These are phyloP conservation scores for Xenopus borealis DNA, from an alignment of 2,113 vertebrate genomes.

Conservation along the genomic window DNA sequence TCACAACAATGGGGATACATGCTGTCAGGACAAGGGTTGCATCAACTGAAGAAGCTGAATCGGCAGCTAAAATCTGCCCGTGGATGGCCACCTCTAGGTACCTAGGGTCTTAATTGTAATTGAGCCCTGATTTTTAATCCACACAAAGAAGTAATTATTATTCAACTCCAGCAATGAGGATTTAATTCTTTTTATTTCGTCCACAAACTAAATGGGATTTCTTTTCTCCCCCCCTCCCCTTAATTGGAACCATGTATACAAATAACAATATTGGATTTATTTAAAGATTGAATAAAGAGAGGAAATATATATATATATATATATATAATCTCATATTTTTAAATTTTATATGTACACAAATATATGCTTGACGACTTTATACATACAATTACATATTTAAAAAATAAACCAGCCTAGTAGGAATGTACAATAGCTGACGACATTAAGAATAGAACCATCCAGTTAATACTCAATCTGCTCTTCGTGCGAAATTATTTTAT, in stretches of 20 bases:
- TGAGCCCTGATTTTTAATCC: too few species aligned
- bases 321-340: slow-evolving; percentile 68
- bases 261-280: slow-evolving; percentile 18
- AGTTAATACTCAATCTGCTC: slow-evolving; percentile 77
- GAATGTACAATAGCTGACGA: slow-evolving; percentile 83
- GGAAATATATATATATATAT: slow-evolving; percentile 34
- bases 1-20: too few species aligned
- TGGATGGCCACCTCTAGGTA: too few species aligned
- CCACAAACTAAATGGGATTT: background rate
- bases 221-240: too few species aligned
- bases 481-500: slow-evolving; percentile 61
- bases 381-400: slow-evolving; percentile 90
- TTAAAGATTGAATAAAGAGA: slow-evolving; percentile 45
- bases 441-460: slow-evolving; percentile 61
- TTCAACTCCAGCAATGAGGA: too few species aligned
- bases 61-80: too few species aligned
- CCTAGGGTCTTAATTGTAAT: too few species aligned
- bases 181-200: background rate
- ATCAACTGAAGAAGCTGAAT: too few species aligned
- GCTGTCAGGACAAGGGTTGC: too few species aligned
- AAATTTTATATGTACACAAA: slow-evolving; percentile 79
- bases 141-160: too few species aligned
- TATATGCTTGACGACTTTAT: slow-evolving; percentile 87
- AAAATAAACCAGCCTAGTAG: slow-evolving; percentile 78
- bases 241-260: background rate